phyloP scores from a whole-genome alignment of 2,113 vertebrate species.

The Accipiter cooperii region DNA sequence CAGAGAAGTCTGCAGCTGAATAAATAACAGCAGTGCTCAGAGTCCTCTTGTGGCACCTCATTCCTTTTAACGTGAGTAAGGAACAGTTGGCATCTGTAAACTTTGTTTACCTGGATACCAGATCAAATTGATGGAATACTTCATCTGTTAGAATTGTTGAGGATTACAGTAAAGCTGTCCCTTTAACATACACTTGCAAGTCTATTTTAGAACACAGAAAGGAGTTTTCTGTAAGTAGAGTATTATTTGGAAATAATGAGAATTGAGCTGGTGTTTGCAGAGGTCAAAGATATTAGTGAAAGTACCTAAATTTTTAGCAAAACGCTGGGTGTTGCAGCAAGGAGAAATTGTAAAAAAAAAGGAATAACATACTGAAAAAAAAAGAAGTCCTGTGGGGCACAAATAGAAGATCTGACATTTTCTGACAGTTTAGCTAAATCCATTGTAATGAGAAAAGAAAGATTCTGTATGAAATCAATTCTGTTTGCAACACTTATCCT shows the following conservation, averaged over 20 bases:
- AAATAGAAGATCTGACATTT: constrained; percentile 45
- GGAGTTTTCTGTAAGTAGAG: not conserved
- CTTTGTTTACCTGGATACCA: not conserved
- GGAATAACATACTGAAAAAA: not conserved
- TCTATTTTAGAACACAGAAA: not conserved
- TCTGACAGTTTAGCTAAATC: constrained; percentile 58
- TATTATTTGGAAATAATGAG: not conserved
- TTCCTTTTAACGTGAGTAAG: not conserved
- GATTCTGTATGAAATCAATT: constrained; percentile 50
- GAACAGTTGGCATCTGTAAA: not conserved
- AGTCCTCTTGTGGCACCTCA: not conserved
- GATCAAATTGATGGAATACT: not conserved
- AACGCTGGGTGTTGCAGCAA: not conserved
- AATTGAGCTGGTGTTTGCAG: not conserved
- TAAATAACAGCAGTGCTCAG: not conserved
- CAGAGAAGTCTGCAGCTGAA: not conserved
- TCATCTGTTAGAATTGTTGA: not conserved
- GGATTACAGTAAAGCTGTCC: not conserved
- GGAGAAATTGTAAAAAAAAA: not conserved
- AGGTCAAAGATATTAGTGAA: constrained; percentile 23
- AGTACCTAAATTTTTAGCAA: constrained; percentile 9
- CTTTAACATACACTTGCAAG: not conserved
- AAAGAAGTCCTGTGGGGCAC: not conserved
- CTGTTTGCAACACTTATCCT: constrained; percentile 48
- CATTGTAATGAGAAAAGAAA: constrained; percentile 61